Conservation (phyloP, 2,888 invertebrate species). For the Agriopis leucophaearia region DNA sequence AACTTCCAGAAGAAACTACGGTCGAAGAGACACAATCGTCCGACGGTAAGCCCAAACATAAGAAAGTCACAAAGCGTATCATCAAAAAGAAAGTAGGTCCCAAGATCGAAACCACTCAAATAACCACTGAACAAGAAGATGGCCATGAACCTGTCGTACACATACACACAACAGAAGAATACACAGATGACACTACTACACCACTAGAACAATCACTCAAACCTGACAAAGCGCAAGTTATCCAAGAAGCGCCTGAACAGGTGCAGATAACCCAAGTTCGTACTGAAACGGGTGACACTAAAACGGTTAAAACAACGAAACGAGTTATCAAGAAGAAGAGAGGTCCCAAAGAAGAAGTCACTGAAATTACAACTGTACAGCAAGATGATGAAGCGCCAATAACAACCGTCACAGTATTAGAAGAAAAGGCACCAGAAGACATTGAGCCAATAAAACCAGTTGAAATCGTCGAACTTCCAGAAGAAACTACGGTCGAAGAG, state of each 20-base stretch:
- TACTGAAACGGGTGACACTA: neutral
- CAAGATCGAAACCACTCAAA: neutral
- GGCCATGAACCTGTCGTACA: neutral
- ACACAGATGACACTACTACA: neutral
- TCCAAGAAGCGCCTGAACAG: neutral
- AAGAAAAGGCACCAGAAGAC: neutral
- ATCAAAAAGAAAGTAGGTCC: conserved; percentile 2
- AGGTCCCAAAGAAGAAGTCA: neutral
- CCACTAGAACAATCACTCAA: neutral
- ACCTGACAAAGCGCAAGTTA: neutral
- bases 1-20: neutral
- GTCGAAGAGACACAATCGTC: neutral
- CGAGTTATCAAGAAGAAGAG: neutral
- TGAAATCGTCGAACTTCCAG: neutral
- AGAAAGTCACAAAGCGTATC: neutral
- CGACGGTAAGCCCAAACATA: neutral
- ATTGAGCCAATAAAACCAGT: neutral
- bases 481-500: neutral
- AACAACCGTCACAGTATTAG: neutral
- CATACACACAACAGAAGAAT: neutral
- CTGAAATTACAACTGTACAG: neutral
- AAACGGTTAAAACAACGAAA: neutral
- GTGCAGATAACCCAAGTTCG: neutral
- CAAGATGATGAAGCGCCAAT: neutral
- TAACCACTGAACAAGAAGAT: neutral